Base-by-base conservation (phyloP, 2,113 vertebrate species). In the Antechinus stuartii region DNA sequence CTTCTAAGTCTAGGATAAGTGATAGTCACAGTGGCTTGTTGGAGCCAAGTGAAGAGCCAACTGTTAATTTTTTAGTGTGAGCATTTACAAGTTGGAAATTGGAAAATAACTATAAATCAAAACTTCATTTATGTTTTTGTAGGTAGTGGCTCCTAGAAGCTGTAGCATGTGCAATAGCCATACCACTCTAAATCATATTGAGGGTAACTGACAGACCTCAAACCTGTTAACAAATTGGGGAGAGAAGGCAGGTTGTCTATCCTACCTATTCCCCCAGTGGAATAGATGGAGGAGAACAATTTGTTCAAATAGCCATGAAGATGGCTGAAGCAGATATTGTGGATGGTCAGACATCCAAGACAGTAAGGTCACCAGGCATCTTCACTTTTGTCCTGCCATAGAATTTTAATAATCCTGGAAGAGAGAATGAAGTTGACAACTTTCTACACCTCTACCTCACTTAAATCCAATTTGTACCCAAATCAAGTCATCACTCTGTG, bases 1-100 rank as follows among this genome's bases (percentile, higher is more conserved):
- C 55, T 91, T 90, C 84, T 49, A 0, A 56, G 42, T 94, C 61
- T 68, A 53, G 50, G 61, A 68, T 93, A 96, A 94, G 54, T 42
- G 30, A 54, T 46, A 84, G 61, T 42, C 19, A 22, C 1, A 84
- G 35, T 84, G 68, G 2, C 2, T 0, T 42, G 35, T 9, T 42
- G 68, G n/a, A 84, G 68, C 22, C 35, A 84, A n/a, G 42, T 42
- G 68, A 42, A 26, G 19, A 42, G n/a, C 16, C 22, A 68, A 68
- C 27, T n/a, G 25, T 35, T 68, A 14, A 35, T 35, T 35, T 68
- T 35, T 68, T 68, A 68, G 61, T 68, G 30, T 68, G 30, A 68
- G 30, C 30, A 68, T 11, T 30, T 68, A 68, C 3, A 35, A 24
- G 16, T 68, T 12, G 35, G 61, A 68, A 68, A 68, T 35, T 68